Percentiles rank a stretch among this genome's conserved stretches.
phyloP scores from a whole-genome alignment of 2,888 invertebrate genomes.

The Tryphoninae sp. region DNA sequence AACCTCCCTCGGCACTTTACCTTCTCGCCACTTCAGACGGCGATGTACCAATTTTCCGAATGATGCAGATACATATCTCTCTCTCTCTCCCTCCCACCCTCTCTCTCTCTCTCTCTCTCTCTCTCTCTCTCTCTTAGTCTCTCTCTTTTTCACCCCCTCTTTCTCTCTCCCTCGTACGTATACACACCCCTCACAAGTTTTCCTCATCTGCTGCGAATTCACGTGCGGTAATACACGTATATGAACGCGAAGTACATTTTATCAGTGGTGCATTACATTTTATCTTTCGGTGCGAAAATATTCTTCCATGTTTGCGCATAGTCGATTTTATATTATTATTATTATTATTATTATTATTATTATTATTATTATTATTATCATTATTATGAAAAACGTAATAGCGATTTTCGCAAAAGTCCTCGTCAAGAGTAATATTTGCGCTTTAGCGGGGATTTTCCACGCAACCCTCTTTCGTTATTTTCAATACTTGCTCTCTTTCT shows the following conservation, averaged over 20 bases:
- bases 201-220: neutral
- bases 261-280: neutral
- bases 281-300: neutral
- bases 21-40: slow-evolving; percentile 65
- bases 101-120: neutral
- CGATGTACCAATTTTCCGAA: slow-evolving; percentile 71
- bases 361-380: no score
- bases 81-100: neutral
- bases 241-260: neutral
- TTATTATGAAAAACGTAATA: no score
- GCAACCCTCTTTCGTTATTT: neutral
- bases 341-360: no score
- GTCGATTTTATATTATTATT: no score
- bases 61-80: slow-evolving; percentile 70
- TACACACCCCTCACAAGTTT: neutral
- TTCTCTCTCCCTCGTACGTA: neutral
- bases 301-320: neutral
- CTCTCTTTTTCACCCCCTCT: neutral
- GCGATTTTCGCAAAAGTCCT: no score
- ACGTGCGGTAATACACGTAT: neutral
- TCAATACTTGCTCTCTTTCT: neutral
- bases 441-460: slow-evolving; percentile 5
- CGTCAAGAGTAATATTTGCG: no score
- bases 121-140: neutral
- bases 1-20: slow-evolving; percentile 64